Evolutionary conservation across 2,797 vertebrate genomes (phyloP), one percentile per base, ranked within the genome.

Genomic region (Atherinosoma microstoma): DNA sequence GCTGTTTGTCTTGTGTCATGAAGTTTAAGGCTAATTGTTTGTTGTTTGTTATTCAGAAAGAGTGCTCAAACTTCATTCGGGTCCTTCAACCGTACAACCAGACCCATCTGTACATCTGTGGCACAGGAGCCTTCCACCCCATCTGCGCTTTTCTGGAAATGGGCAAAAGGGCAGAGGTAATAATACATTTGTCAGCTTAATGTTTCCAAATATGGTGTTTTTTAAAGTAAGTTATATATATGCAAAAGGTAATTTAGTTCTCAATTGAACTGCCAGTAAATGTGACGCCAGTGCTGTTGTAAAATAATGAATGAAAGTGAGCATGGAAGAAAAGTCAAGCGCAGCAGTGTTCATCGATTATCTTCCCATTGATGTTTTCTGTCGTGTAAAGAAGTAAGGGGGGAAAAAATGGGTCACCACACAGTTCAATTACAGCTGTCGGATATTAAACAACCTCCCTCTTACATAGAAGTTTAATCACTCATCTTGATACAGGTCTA

Each of bases 21-120:
- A 27, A 15, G 12, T 22, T 3, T 0, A 0, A 54, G 6, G 29
- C 61, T 66, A 78, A 8, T 81, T 66, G 49, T 49, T 2, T 79
- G 13, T 72, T 30, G 0, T 79, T 75, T 85, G 82, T 79, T 53
- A 91, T 91, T 80, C 90, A 99, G 98, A 98, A 94, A 93, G 98
- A 99, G 93, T 99, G 98, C 91, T 97, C 97, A 53, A 99, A 99
- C 95, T 99, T 97, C 92, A 96, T 99, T 89, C 96, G 98, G 61
- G 97, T 99, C 65, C 95, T 99, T 29, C 97, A 98, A 80, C 82
- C 94, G 24, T 99, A 95, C 87, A 99, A 99, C 92, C 96, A 98
- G 88, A 99, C 97, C 62, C 98, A 99, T 89, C 90, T 99, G 87
- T 99, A 98, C 0, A 95, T 96, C 84, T 99, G 98, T 29, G 98